These are phyloP conservation scores for Porites divaricata DNA, from an alignment of 92 coral and sea anemone species.

Conservation along the genomic window DNA sequence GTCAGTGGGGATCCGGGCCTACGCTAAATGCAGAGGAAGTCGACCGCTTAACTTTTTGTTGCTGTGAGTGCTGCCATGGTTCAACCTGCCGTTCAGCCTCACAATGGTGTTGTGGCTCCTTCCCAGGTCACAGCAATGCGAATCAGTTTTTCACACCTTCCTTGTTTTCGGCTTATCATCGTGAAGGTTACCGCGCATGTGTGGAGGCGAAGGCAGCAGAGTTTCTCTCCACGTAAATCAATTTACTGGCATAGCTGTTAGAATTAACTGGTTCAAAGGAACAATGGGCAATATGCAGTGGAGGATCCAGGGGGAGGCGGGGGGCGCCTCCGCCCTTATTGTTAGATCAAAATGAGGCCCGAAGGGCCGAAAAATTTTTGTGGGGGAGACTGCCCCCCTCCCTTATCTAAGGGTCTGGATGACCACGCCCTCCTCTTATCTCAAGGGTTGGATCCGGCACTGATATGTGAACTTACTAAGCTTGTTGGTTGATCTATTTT, in stretches of 20 bases:
- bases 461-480: too few species aligned
- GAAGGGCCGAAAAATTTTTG: too few species aligned
- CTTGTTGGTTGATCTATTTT: too few species aligned
- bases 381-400: too few species aligned
- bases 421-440: too few species aligned
- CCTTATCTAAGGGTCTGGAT: too few species aligned
- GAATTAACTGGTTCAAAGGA: too few species aligned
- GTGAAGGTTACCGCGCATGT: conserved; percentile 55
- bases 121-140: not conserved
- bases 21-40: conserved; percentile 55
- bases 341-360: too few species aligned
- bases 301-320: too few species aligned
- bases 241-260: not conserved
- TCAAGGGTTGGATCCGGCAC: too few species aligned
- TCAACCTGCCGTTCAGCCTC: not conserved
- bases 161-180: conserved; percentile 47
- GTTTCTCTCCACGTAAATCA: conserved; percentile 3
- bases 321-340: too few species aligned
- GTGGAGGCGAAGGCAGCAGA: conserved; percentile 17
- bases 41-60: conserved; percentile 58
- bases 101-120: not conserved
- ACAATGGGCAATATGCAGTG: too few species aligned
- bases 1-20: conserved; percentile 68
- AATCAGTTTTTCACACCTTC: conserved; percentile 51
- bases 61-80: conserved; percentile 67